phyloP scores from a whole-genome alignment of 2,113 vertebrate species.

The Ascaphus truei region DNA sequence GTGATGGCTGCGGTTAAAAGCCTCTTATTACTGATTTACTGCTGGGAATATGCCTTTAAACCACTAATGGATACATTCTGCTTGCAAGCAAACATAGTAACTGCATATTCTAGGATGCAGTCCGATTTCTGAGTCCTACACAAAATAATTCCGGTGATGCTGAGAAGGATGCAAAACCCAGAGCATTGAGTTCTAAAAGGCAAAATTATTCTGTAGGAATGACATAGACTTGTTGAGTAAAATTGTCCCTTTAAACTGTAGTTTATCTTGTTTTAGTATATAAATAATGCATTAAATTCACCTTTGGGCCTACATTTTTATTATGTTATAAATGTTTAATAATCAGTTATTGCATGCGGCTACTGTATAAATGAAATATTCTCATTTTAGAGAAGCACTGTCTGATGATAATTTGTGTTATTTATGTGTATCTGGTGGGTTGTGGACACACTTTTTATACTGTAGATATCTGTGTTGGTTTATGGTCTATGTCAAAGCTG shows the following conservation, averaged over 20 bases:
- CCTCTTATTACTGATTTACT: too few relatives aligned
- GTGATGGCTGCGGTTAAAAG: too few relatives aligned
- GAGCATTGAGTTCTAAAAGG: too few relatives aligned
- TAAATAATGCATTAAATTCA: constrained; percentile 23
- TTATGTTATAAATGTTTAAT: constrained; percentile 33
- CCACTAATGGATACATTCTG: too few relatives aligned
- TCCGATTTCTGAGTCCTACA: too few relatives aligned
- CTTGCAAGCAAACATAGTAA: too few relatives aligned
- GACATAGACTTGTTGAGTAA: too few relatives aligned
- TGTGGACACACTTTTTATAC: constrained; percentile 15
- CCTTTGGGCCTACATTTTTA: constrained; percentile 14
- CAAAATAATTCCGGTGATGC: too few relatives aligned
- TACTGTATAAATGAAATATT: constrained; percentile 13
- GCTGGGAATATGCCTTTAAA: too few relatives aligned
- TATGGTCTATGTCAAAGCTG: constrained; percentile 18
- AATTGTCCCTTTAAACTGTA: constrained; percentile 3
- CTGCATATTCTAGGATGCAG: too few relatives aligned
- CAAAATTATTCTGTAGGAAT: too few relatives aligned
- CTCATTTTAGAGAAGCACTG: not conserved
- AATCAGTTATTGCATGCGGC: constrained; percentile 26
- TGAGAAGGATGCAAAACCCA: too few relatives aligned
- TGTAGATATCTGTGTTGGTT: constrained; percentile 30
- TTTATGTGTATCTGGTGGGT: constrained; percentile 20
- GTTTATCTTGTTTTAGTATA: constrained; percentile 25
- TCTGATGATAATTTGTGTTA: constrained; percentile 19